Conservation (phyloP, 2,888 invertebrate species). For the Drosophila imparisetae region DNA sequence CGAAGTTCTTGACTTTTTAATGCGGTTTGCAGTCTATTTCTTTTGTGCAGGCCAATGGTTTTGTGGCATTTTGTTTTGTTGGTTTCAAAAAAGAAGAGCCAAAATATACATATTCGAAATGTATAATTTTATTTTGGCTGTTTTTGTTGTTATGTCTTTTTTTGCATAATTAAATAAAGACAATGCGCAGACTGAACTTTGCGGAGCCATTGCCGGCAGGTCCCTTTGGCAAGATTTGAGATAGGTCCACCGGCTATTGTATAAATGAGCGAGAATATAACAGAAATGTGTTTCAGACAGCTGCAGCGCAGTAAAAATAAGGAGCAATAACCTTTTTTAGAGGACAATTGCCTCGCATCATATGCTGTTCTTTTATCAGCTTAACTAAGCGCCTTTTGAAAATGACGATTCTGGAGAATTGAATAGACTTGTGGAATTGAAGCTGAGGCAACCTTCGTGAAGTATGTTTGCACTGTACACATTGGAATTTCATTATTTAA, state of each 20-base stretch:
- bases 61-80: conserved; percentile 20
- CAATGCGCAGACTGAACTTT: conserved; percentile 40
- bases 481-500: conserved; percentile 43
- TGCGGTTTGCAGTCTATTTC: conserved; percentile 46
- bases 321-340: conserved; percentile 35
- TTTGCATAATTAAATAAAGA: conserved; percentile 76
- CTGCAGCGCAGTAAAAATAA: conserved; percentile 48
- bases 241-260: conserved; percentile 51
- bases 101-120: conserved; percentile 50
- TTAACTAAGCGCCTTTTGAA: conserved; percentile 15
- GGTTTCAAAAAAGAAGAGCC: conserved; percentile 4
- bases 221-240: conserved; percentile 16
- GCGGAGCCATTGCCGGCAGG: conserved; percentile 49
- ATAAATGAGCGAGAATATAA: conserved; percentile 35
- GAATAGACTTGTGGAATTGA: conserved; percentile 14
- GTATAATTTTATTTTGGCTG: conserved; percentile 61
- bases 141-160: conserved; percentile 33
- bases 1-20: conserved; percentile 65
- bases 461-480: conserved; percentile 16
- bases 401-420: conserved; percentile 13
- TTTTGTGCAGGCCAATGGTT: conserved; percentile 26
- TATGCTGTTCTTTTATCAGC: conserved; percentile 9
- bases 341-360: neutral
- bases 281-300: conserved; percentile 64
- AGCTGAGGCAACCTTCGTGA: conserved; percentile 1